Percentiles rank a stretch among this genome's conserved stretches.
Evolutionary conservation across 1,140 invertebrate genomes (phyloP).

Genomic region (Penaeus japonicus): DNA sequence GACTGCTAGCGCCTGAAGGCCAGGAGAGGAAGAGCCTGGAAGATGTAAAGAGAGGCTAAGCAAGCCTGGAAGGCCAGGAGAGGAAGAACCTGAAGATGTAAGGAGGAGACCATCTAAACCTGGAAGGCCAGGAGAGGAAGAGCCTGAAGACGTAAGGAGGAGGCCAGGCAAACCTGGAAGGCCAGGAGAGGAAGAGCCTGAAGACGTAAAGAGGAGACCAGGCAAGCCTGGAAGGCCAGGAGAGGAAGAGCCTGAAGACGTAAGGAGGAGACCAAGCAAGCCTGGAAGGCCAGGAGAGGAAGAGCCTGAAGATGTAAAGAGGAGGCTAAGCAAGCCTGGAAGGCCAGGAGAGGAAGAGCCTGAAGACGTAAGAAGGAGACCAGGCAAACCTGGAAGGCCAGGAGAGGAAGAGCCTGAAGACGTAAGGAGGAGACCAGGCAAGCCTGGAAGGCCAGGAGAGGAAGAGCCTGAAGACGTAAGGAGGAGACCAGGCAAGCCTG

Average conservation of each 20-base stretch:
- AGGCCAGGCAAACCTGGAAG: slow-evolving; percentile 9
- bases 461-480: not conserved
- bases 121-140: slow-evolving; percentile 16
- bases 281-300: not conserved
- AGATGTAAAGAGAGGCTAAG: not conserved
- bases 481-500: not conserved
- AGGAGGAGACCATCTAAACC: not conserved
- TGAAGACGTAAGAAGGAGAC: not conserved
- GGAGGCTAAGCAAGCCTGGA: too few relatives aligned
- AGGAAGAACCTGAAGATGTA: not conserved
- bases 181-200: slow-evolving; percentile 21
- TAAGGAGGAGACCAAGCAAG: not conserved
- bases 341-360: not conserved
- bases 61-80: slow-evolving; percentile 14
- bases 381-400: not conserved
- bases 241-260: slow-evolving; percentile 3
- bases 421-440: not conserved
- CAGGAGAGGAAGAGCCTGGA: slow-evolving; percentile 24
- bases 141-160: slow-evolving; percentile 16
- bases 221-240: not conserved
- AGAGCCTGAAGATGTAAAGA: too few relatives aligned
- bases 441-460: not conserved
- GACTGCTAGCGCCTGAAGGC: not conserved
- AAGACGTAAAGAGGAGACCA: not conserved
- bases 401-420: not conserved